Evolutionary conservation across 2,797 vertebrate species (phyloP).

Genomic region (Phoeniculus purpureus): DNA sequence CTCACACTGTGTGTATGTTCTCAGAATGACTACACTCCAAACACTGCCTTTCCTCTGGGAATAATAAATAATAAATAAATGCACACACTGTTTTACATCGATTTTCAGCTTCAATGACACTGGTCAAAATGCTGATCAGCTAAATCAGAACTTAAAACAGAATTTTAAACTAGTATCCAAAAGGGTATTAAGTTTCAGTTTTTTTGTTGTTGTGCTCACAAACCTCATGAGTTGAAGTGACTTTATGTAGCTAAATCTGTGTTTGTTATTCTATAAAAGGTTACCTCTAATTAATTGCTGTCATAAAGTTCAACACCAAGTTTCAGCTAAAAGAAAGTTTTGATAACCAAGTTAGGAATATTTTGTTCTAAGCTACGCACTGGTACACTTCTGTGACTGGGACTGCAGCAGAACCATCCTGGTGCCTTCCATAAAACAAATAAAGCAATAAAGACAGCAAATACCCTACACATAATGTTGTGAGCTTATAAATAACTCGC

Average conservation of each 20-base stretch:
- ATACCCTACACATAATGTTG: neutral
- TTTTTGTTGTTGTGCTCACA: neutral
- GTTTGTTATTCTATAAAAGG: neutral
- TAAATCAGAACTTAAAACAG: neutral
- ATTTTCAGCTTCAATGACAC: neutral
- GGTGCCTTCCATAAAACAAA: conserved; percentile 3
- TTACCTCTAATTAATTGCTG: conserved; percentile 11
- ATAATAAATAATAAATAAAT: neutral
- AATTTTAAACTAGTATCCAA: neutral
- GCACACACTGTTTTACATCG: neutral
- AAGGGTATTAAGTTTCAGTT: neutral
- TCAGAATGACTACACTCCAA: neutral
- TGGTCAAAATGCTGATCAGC: neutral
- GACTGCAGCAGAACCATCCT: neutral
- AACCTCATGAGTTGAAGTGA: neutral
- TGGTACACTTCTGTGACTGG: conserved; percentile 6
- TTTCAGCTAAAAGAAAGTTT: conserved; percentile 45
- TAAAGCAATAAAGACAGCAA: conserved; percentile 23
- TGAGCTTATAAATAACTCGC: conserved; percentile 22
- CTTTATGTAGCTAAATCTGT: neutral
- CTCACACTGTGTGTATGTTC: neutral
- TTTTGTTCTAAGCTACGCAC: conserved; percentile 37
- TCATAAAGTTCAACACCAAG: conserved; percentile 17
- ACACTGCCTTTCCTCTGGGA: neutral
- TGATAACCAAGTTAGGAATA: conserved; percentile 48